Evolutionary conservation across 2,797 vertebrate species (phyloP), one percentile per base, ranked within the genome.

Genomic region (Vultur gryphus): DNA sequence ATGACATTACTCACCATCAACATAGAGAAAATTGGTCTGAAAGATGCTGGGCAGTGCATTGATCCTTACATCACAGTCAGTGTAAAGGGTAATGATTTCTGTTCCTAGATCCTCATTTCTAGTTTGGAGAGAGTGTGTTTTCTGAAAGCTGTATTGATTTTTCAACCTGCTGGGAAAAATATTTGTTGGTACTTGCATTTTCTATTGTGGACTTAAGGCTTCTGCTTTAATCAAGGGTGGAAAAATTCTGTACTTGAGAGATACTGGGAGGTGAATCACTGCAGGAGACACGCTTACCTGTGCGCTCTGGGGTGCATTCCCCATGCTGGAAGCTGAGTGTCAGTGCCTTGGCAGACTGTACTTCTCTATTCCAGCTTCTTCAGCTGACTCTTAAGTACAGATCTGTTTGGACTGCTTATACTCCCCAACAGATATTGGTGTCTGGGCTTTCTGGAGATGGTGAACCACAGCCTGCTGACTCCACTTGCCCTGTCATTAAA

Each of bases 1-100:
- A 99, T 99, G 99, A 98, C 99, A 0, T 98, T 99, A 43, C 99
- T 99, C 37, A 99, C 99, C 9, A 97, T 99, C 97, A 99, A 98
- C 96, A 99, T 99, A 62, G 99, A 99, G 96, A 99, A 99, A 95
- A 99, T 99, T 62, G 99, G 99, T 66, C 97, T 99, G 98, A 99
- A 99, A 97, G 99, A 99, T 48, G 99, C 99, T 3, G 99, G 99
- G 69, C 99, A 99, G 94, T 99, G 99, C 97, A 99, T 99, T 51
- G 99, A 99, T 84, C 99, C 99, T n/a, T 99, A 99, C 93, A 99
- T 99, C 92, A 99, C 99, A 73, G 98, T 99, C 89, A 99, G 99
- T 71, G 98, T 99, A 25, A 99, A 99, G 98, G 99, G 99, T 99
- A 97, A 96, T 46, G 88, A 73, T 57, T 80, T 90, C 35, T 54